Percentiles rank a stretch among this genome's conserved stretches.
Conservation (phyloP, 2,888 invertebrate genomes). For the Tineola bisselliella region DNA sequence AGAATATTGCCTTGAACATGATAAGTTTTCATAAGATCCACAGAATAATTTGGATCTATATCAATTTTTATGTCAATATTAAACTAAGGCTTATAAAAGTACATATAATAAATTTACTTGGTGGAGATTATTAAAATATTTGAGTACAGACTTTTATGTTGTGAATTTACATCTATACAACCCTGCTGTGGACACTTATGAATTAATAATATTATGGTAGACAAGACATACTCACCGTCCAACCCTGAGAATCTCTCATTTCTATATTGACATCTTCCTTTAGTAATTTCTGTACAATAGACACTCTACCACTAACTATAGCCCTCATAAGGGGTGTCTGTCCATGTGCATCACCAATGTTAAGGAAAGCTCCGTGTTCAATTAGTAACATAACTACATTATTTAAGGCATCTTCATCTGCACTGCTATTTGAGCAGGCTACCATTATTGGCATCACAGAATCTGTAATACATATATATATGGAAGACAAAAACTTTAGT, state of each 20-base stretch:
- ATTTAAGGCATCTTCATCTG: constrained; percentile 43
- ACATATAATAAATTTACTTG: no score
- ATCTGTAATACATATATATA: constrained; percentile 43
- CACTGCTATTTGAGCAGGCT: constrained; percentile 67
- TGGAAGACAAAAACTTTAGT: no score
- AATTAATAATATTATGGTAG: no score
- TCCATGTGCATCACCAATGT: constrained; percentile 66
- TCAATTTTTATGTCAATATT: no score
- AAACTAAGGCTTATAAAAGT: no score
- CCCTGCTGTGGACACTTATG: no score
- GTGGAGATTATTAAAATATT: no score
- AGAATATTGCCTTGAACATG: constrained; percentile 69
- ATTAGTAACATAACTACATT: constrained; percentile 61
- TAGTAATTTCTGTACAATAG: constrained; percentile 62
- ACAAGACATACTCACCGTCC: constrained; percentile 60
- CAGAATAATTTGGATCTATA: no score
- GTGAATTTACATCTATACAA: no score
- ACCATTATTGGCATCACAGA: constrained; percentile 72
- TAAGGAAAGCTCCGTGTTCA: constrained; percentile 59
- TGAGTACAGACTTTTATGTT: no score
- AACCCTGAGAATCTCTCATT: constrained; percentile 68
- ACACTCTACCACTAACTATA: constrained; percentile 59
- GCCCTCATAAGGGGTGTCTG: constrained; percentile 74
- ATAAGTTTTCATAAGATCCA: no score
- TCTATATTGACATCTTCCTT: constrained; percentile 63